A percentile compares a stretch with the other conserved stretches of the same genome.
These are phyloP conservation scores for Agrochola litura DNA, from an alignment of 2,888 invertebrate genomes.

Conservation along the genomic window DNA sequence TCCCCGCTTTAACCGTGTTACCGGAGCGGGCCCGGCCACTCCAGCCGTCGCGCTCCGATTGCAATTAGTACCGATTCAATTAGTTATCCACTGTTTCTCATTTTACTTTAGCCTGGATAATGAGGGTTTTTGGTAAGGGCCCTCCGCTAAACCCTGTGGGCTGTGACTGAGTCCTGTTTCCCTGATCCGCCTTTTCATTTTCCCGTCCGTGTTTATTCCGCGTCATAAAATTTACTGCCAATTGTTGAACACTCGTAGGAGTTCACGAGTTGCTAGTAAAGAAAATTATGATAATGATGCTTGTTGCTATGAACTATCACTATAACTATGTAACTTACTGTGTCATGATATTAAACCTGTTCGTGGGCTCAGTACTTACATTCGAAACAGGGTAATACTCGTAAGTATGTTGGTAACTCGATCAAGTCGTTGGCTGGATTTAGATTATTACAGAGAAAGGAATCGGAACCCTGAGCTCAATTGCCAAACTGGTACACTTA, in stretches of 20 bases:
- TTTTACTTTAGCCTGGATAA: slow-evolving; percentile 57
- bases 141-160: slow-evolving; percentile 35
- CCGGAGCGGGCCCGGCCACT: slow-evolving; percentile 31
- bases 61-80: slow-evolving; percentile 69
- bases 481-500: neutral
- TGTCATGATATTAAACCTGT: neutral
- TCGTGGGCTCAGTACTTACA: neutral
- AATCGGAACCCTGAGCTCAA: slow-evolving; percentile 22
- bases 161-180: slow-evolving; percentile 34
- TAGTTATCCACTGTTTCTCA: slow-evolving; percentile 64
- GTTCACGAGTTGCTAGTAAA: slow-evolving; percentile 12
- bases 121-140: slow-evolving; percentile 51
- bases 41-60: slow-evolving; percentile 51
- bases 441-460: slow-evolving; percentile 5
- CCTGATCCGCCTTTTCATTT: slow-evolving; percentile 53
- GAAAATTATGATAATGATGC: neutral
- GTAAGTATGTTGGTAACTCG: neutral
- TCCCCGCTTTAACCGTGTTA: slow-evolving; percentile 59
- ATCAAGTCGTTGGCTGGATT: slow-evolving; percentile 25
- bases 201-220: slow-evolving; percentile 42
- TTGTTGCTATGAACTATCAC: neutral
- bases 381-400: neutral
- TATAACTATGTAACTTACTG: neutral
- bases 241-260: slow-evolving; percentile 36
- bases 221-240: slow-evolving; percentile 52